Evolutionary conservation across 2,797 vertebrate genomes (phyloP), one percentile per base, ranked within the genome.

Genomic region (Buphagus erythrorhynchus): DNA sequence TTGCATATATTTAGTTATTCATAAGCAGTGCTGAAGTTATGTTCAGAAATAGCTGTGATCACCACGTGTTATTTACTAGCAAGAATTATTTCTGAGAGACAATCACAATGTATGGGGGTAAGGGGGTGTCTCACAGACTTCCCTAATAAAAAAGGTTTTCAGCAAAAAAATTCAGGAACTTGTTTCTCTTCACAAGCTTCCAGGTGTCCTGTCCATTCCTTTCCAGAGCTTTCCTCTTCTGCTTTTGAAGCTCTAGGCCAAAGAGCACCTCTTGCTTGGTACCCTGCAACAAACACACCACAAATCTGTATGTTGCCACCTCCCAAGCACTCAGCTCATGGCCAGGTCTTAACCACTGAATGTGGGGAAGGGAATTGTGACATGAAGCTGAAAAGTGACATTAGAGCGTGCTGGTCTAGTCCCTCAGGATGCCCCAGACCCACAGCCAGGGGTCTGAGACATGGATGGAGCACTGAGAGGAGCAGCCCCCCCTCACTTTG

Each of bases 321-420:
- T 86, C 35, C 10, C 45, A 65, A 5, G 31, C n/a, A 40, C 36
- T 19, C 59, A 38, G 21, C 33, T 57, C 58, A 36, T 5, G 21
- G n/a, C 24, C 38, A 77, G 57, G 24, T 25, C 69, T 77, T 18
- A 54, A 45, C 13, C 11, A 54, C 54, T 5, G 21, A 16, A 15
- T 0, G 0, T 6, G 25, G 52, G 52, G 25, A 67, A 35, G 22
- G 25, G 40, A 55, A 38, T 1, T 29, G 43, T 22, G 62, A 9
- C 3, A 13, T 0, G 6, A 71, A 62, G 29, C 20, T 76, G 67
- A 31, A 28, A 85, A 61, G 11, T 9, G 11, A 16, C 28, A 28
- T 4, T 21, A 2, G 20, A 45, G 20, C 6, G 14, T 9, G 48
- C 48, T 35, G 26, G 7, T 21, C 31, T 28, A 14, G 42, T 2